A percentile compares a stretch with the other conserved stretches of the same genome.
Evolutionary conservation across 2,888 invertebrate species (phyloP).

Genomic region (Ischnura elegans): DNA sequence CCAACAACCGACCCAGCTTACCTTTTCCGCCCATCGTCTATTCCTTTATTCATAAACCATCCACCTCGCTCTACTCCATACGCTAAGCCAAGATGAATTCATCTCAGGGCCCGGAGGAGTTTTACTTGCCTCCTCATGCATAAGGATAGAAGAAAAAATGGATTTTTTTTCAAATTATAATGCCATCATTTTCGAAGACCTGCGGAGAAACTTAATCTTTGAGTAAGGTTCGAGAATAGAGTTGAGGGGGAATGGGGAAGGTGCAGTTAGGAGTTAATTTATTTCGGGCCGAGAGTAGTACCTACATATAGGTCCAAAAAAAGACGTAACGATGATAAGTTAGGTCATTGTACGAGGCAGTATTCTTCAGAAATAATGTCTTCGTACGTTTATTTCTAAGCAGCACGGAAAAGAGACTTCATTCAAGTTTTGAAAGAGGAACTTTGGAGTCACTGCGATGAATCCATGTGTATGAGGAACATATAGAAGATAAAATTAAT

Average conservation of each 20-base stretch:
- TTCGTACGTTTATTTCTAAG: neutral
- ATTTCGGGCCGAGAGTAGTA: neutral
- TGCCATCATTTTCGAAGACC: conserved; percentile 44
- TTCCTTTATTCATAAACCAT: conserved; percentile 67
- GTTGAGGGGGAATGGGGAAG: neutral
- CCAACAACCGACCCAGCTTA: neutral
- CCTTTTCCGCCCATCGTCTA: conserved; percentile 22
- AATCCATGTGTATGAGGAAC: neutral
- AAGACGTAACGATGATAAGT: neutral
- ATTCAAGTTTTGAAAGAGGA: neutral
- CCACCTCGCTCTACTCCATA: conserved; percentile 15
- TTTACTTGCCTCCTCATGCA: conserved; percentile 55
- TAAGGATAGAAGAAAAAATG: conserved; percentile 8
- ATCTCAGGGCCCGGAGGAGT: conserved; percentile 45
- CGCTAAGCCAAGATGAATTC: conserved; percentile 45
- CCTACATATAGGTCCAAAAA: neutral
- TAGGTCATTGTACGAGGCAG: neutral
- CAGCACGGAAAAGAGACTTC: neutral
- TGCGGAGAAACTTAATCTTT: conserved; percentile 31
- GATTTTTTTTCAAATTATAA: conserved; percentile 44
- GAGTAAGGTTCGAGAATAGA: neutral
- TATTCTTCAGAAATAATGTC: neutral
- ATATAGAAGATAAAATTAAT: too few relatives aligned
- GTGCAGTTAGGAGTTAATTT: neutral
- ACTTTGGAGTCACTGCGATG: neutral